Percentiles rank a stretch among this genome's conserved stretches.
phyloP scores from a whole-genome alignment of 2,888 invertebrate genomes.

The Polyommatus iphigenia region DNA sequence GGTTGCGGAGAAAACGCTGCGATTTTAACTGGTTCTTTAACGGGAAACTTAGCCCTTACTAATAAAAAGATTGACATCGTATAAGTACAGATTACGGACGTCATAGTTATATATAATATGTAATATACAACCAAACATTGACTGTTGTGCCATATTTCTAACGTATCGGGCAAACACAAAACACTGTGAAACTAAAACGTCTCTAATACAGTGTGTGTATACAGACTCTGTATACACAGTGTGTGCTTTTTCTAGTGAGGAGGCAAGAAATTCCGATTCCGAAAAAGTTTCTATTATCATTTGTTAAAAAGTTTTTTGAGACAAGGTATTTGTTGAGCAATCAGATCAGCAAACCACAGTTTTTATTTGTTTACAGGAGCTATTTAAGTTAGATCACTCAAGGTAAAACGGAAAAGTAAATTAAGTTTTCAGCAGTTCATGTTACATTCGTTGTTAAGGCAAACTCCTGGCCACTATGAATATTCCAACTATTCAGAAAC shows the following conservation, averaged over 20 bases:
- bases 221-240: too few species aligned
- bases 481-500: constrained; percentile 25
- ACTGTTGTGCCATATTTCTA: too few species aligned
- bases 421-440: constrained; percentile 5
- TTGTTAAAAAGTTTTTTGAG: not conserved
- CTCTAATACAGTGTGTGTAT: too few species aligned
- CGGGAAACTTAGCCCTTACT: not conserved
- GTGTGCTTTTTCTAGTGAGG: too few species aligned
- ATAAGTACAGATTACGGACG: too few species aligned
- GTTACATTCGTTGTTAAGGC: not conserved
- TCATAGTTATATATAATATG: too few species aligned
- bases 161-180: too few species aligned
- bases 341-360: not conserved
- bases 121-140: too few species aligned
- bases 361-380: not conserved
- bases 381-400: not conserved
- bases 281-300: not conserved
- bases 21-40: not conserved
- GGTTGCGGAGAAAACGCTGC: constrained; percentile 25
- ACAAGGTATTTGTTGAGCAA: not conserved
- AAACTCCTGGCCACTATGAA: not conserved
- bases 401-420: not conserved
- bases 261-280: too few species aligned
- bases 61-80: too few species aligned
- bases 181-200: too few species aligned